phyloP scores from a whole-genome alignment of 2,888 invertebrate species.

The Drosophila austrosaltans region DNA sequence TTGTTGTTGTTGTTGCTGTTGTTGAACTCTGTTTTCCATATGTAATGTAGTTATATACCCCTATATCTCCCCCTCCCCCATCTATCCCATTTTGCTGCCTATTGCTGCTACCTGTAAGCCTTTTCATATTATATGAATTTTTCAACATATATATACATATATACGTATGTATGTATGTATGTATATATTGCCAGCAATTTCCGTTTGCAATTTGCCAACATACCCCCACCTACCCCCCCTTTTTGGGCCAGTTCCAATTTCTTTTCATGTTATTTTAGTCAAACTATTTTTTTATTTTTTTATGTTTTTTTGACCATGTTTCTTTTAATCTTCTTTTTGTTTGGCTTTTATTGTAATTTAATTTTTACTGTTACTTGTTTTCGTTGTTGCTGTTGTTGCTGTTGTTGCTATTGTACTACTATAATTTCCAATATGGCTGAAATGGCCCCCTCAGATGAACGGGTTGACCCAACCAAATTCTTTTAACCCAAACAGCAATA shows the following conservation, averaged over 20 bases:
- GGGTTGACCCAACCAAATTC: neutral
- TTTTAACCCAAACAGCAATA: neutral
- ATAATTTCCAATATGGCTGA: slow-evolving; percentile 71
- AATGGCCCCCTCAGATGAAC: slow-evolving; percentile 3
- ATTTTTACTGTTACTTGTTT: slow-evolving; percentile 34
- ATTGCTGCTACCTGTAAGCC: too few species aligned
- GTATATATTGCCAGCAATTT: slow-evolving; percentile 57
- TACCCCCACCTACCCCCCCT: neutral
- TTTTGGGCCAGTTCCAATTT: slow-evolving; percentile 10
- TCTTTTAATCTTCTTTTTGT: slow-evolving; percentile 19
- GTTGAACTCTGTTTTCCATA: neutral
- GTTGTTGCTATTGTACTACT: slow-evolving; percentile 41
- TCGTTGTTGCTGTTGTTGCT: slow-evolving; percentile 21
- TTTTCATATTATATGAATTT: neutral
- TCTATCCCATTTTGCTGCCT: too few species aligned
- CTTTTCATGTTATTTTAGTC: slow-evolving; percentile 24
- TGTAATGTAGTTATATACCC: neutral
- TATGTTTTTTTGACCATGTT: slow-evolving; percentile 58
- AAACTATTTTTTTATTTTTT: slow-evolving; percentile 37
- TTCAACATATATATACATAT: slow-evolving; percentile 17
- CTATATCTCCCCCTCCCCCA: neutral
- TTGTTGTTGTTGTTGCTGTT: neutral
- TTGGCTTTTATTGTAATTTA: slow-evolving; percentile 63
- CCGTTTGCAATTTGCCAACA: slow-evolving; percentile 62
- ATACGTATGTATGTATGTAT: slow-evolving; percentile 13